Conservation (phyloP, 92 coral and sea anemone genomes). For the Bergia puertoricense region DNA sequence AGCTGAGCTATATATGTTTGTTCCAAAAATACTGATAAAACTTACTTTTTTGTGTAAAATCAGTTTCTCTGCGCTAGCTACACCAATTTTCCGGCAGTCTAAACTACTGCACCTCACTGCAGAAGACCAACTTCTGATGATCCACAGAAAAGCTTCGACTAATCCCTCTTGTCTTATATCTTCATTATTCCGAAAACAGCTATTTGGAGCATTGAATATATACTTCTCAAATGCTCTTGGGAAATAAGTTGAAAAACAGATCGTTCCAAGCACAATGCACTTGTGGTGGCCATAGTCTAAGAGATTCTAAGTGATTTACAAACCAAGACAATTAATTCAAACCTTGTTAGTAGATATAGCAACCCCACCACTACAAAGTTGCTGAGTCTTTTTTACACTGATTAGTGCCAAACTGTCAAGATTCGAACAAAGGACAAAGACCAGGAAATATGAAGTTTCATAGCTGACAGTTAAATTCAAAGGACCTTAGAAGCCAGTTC, state of each 20-base stretch:
- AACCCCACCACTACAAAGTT: background rate
- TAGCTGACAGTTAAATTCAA: background rate
- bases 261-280: constrained; percentile 9
- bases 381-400: background rate
- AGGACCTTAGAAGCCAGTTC: background rate
- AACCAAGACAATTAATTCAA: background rate
- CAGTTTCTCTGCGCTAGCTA: background rate
- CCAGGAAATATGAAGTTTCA: constrained; percentile 16
- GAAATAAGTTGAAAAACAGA: constrained; percentile 12
- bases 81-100: background rate
- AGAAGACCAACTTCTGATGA: constrained; percentile 6
- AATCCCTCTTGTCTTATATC: constrained; percentile 12
- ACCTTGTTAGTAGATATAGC: background rate
- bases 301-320: constrained; percentile 13
- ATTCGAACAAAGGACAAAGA: background rate
- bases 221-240: constrained; percentile 34
- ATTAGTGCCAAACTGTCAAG: constrained; percentile 26
- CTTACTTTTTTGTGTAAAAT: background rate
- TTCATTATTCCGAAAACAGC: background rate
- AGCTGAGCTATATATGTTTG: background rate
- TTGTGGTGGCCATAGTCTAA: background rate
- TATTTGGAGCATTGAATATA: background rate
- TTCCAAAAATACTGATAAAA: background rate
- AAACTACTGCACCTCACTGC: background rate
- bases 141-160: background rate